Percentiles rank a stretch among this genome's conserved stretches.
Evolutionary conservation across 2,888 invertebrate genomes (phyloP).

Genomic region (Panzeria rudis): DNA sequence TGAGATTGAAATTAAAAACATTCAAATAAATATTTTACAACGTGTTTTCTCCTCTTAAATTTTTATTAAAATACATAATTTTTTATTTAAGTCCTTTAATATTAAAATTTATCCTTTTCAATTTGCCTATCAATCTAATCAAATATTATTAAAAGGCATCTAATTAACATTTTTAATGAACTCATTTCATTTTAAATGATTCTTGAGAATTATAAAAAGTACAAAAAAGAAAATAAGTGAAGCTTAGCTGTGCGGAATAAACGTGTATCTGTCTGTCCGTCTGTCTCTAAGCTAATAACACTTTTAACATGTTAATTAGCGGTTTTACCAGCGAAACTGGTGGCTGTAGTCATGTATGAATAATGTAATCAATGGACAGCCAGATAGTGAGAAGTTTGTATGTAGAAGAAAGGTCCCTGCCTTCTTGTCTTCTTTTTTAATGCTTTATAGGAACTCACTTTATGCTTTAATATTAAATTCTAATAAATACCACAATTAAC

Average conservation of each 20-base stretch:
- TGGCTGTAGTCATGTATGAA: constrained; percentile 22
- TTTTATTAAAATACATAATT: no score
- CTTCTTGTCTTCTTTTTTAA: constrained; percentile 42
- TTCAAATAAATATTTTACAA: no score
- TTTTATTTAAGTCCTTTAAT: no score
- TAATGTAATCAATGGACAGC: constrained; percentile 51
- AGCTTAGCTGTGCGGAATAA: background rate
- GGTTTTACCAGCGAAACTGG: constrained; percentile 25
- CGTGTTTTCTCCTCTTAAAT: no score
- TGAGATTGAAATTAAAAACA: no score
- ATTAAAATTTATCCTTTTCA: background rate
- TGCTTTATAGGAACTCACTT: constrained; percentile 12
- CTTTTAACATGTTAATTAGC: constrained; percentile 68
- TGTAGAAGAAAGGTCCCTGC: constrained; percentile 43
- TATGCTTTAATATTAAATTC: constrained; percentile 56
- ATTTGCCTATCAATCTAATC: constrained; percentile 45
- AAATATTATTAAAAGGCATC: constrained; percentile 36
- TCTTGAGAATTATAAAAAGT: constrained; percentile 1
- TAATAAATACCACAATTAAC: constrained; percentile 58
- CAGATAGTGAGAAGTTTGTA: no score
- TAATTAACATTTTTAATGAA: constrained; percentile 69
- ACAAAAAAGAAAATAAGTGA: background rate
- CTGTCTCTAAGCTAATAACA: constrained; percentile 47
- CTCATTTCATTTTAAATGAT: constrained; percentile 47
- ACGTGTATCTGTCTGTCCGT: constrained; percentile 3